Evolutionary conservation across 2,888 invertebrate species (phyloP).

Genomic region (Acanthosepion esculentum): DNA sequence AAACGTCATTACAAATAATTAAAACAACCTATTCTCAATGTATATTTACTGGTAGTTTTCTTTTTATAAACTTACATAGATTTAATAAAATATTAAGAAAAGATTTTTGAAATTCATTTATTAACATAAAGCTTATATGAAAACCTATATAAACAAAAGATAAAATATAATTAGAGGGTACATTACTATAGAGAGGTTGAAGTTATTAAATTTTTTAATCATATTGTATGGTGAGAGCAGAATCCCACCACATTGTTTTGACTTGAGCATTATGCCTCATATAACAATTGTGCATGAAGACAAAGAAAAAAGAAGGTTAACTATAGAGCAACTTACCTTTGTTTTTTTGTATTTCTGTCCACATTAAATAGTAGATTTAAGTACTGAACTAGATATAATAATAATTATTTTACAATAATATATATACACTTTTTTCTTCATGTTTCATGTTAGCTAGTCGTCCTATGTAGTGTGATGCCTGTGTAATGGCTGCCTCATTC

Average conservation of each 20-base stretch:
- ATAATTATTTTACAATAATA: neutral
- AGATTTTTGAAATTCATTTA: no score
- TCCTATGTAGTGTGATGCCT: neutral
- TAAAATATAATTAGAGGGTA: neutral
- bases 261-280: neutral
- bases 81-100: neutral
- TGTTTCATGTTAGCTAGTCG: neutral
- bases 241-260: neutral
- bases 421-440: neutral
- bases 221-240: neutral
- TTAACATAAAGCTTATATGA: neutral
- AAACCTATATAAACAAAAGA: neutral
- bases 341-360: neutral
- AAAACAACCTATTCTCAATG: neutral
- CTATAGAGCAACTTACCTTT: neutral
- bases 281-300: neutral
- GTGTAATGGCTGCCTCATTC: conserved; percentile 7
- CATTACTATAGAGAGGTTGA: neutral
- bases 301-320: neutral
- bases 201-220: neutral
- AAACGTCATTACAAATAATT: neutral
- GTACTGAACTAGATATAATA: neutral
- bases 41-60: neutral
- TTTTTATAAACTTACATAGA: neutral
- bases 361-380: neutral